Evolutionary conservation across 2,113 vertebrate genomes (phyloP), one percentile per base, ranked within the genome.

Genomic region (Pygoscelis adeliae): DNA sequence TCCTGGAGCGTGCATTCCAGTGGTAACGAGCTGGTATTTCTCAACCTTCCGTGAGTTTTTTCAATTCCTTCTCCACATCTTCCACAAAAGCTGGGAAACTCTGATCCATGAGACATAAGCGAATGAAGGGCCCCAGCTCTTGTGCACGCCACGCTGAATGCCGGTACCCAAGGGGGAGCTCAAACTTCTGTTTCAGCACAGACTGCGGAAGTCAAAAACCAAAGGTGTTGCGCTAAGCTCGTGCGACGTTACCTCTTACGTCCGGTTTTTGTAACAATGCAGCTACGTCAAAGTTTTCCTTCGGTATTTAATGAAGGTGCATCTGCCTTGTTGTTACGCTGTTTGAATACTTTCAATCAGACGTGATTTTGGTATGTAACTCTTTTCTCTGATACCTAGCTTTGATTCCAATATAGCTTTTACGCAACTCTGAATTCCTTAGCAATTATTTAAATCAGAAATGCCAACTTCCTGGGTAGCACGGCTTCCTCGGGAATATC

Each of bases 71-170:
- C 89, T 99, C 99, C 89, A 99, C 98, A 2, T 98, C 98, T 92
- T 99, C 98, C 91, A 99, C 99, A 80, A 99, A 99, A 9, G 98
- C 99, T 11, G 98, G 99, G 95, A 99, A 99, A 81, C 98, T 97
- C 80, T 98, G 99, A 86, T 99, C 99, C 97, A 99, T 70, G 38
- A 99, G 98, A 95, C 99, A 99, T 11, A 99, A 71, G 59, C 98
- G 98, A 25, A 99, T 98, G 83, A 99, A 97, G 59, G 98, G 96
- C 63, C 98, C 98, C 79, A 99, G 92, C 40, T 99, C 98, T 3
- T 90, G 95, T 0, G 94, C 70, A 5, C 61, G 92, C 98, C 98
- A 98, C 2, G 36, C 87, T 5, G 90, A 76, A 14, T 98, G 98
- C 56, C 3, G 79, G 15, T 97, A 95, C 6, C n/a, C 69, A 15